Base-by-base conservation (phyloP, 2,888 invertebrate genomes). In the Himalopsyche kuldschensis region DNA sequence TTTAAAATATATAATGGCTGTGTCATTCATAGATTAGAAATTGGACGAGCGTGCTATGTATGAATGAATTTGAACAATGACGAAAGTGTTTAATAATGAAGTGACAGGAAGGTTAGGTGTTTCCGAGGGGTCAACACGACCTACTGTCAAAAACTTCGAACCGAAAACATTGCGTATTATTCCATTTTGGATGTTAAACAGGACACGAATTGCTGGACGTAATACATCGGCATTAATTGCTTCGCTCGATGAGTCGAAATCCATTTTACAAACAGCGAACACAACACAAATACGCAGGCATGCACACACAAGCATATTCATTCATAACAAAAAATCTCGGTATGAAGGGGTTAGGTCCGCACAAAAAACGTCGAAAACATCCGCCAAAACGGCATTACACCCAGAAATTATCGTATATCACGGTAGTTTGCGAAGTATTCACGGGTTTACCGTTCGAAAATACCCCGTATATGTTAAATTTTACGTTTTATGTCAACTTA, bases 401-500 rank as follows among this genome's bases (percentile, higher is more conserved):
- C 20, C 31, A 5, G 35, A 76, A 41, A 76, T 76, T 76, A 32
- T 32, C 76, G 76, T 76, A 76, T 76, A 35, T 41, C 35, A 41
- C 76, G 76, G 20, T 41, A 32, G 76, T 69, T 69, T 10, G 69
- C 1, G 24, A 27, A 69, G 69, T 69, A 69, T 69, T 69, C 27
- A 27, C 20, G 24, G 15, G 69, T 69, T 69, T 69, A 27, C 24
- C 15, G 27, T 0, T 24, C 69, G 69, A 27, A 69, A 27, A 27
- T 69, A 69, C 69, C 11, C 69, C 20, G 69, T 27, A 69, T 69
- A 27, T 27, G 69, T 69, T 69, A 63, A 75, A 84, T 75, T 79
- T 82, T 82, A 63, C 32, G 80, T 84, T 78, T 82, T 84, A 84
- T 82, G 80, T 80, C 84, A 80, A 80, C 82, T 84, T 80, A 75